These are phyloP conservation scores for Xenopus petersii DNA, from an alignment of 2,797 vertebrate species.

Conservation along the genomic window DNA sequence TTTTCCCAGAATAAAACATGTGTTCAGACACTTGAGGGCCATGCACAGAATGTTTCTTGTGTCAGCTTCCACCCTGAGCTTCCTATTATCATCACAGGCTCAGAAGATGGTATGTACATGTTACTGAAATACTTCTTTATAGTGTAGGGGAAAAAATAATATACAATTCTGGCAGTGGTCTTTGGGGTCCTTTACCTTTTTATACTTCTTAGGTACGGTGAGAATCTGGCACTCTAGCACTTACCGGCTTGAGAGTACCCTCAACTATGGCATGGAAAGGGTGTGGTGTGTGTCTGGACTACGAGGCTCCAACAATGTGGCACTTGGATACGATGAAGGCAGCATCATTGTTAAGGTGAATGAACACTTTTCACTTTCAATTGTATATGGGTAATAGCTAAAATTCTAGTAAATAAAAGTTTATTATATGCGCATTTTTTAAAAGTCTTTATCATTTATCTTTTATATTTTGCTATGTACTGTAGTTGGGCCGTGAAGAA, in stretches of 20 bases:
- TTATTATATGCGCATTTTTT: no score
- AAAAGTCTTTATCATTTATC: neutral
- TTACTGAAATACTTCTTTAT: neutral
- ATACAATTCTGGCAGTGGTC: no score
- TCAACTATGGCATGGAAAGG: constrained; percentile 97
- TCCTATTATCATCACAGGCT: constrained; percentile 96
- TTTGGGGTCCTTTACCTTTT: no score
- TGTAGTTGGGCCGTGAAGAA: constrained; percentile 91
- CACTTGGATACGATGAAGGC: constrained; percentile 93
- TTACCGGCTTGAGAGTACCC: constrained; percentile 91
- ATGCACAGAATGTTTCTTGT: constrained; percentile 95
- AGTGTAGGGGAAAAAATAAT: no score
- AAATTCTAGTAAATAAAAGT: no score
- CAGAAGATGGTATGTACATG: constrained; percentile 83
- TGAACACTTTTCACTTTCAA: neutral
- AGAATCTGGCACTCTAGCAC: constrained; percentile 98
- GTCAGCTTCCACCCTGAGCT: constrained; percentile 96
- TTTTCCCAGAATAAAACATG: constrained; percentile 89
- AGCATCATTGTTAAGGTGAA: constrained; percentile 97
- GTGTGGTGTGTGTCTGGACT: constrained; percentile 96
- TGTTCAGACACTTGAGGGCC: constrained; percentile 93
- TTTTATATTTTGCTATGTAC: neutral
- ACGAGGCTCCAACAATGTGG: constrained; percentile 93
- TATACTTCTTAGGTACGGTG: constrained; percentile 77
- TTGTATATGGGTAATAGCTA: no score